Percentiles rank a stretch among this genome's conserved stretches.
Conservation (phyloP, 2,113 vertebrate genomes). For the Sinocyclocheilus anshuiensis region DNA sequence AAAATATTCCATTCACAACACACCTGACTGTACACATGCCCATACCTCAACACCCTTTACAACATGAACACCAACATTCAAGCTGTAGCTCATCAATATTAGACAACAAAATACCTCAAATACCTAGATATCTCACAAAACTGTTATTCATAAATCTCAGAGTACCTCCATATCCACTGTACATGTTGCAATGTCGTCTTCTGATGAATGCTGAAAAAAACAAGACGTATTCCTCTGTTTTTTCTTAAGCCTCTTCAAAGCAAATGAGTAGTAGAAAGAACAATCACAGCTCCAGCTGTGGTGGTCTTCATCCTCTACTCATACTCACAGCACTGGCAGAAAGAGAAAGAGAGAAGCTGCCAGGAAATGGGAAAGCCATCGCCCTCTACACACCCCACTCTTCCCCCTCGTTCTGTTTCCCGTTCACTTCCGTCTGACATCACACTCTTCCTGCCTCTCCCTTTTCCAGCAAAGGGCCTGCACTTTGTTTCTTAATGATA, state of each 20-base stretch:
- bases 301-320: conserved; percentile 36
- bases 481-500: conserved; percentile 48
- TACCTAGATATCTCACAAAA: not conserved
- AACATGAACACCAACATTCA: not conserved
- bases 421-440: conserved; percentile 72
- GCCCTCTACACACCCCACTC: conserved; percentile 54
- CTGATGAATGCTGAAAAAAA: conserved; percentile 4
- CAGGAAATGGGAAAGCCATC: conserved; percentile 60
- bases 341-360: conserved; percentile 46
- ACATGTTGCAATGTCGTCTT: conserved; percentile 51
- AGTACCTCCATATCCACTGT: conserved; percentile 65
- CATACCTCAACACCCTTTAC: not conserved
- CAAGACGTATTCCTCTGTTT: conserved; percentile 10
- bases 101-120: not conserved
- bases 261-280: not conserved
- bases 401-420: conserved; percentile 64
- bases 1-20: not conserved
- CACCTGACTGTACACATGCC: not conserved
- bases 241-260: conserved; percentile 7
- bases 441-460: conserved; percentile 67
- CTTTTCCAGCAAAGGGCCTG: conserved; percentile 34
- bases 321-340: conserved; percentile 32
- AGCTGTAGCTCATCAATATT: not conserved
- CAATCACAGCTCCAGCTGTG: conserved; percentile 42
- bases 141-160: conserved; percentile 2